Percentiles rank a stretch among this genome's conserved stretches.
phyloP scores from a whole-genome alignment of 2,888 invertebrate species.

The Calliphora vomitoria region DNA sequence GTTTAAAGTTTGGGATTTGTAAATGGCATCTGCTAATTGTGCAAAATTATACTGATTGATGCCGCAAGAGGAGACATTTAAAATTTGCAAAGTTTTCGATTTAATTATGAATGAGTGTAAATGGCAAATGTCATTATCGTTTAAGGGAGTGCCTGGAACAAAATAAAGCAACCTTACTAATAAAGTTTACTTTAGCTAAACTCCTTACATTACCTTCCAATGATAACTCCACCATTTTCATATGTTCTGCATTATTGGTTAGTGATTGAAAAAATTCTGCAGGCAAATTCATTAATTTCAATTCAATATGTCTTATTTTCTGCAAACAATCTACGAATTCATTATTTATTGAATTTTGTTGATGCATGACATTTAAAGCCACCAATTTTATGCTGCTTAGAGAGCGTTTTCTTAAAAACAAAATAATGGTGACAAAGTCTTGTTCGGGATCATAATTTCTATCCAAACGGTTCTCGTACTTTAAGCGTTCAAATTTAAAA shows the following conservation, averaged over 20 bases:
- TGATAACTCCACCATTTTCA: slow-evolving; percentile 77
- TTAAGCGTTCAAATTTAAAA: slow-evolving; percentile 78
- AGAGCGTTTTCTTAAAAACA: slow-evolving; percentile 76
- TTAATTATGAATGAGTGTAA: slow-evolving; percentile 77
- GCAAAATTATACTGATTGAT: slow-evolving; percentile 81
- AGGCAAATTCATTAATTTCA: slow-evolving; percentile 78
- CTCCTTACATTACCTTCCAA: slow-evolving; percentile 76
- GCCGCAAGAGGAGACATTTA: slow-evolving; percentile 78
- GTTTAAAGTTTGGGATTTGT: slow-evolving; percentile 78
- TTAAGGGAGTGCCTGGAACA: slow-evolving; percentile 76
- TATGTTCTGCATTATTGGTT: slow-evolving; percentile 68
- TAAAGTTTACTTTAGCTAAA: background rate
- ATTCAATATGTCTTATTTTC: slow-evolving; percentile 74
- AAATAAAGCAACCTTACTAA: background rate
- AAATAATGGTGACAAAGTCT: slow-evolving; percentile 79
- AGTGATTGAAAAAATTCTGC: slow-evolving; percentile 78
- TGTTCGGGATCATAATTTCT: slow-evolving; percentile 76
- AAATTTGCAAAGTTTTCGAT: slow-evolving; percentile 73
- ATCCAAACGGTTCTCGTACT: slow-evolving; percentile 79
- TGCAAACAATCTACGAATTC: slow-evolving; percentile 76
- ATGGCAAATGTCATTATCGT: slow-evolving; percentile 65
- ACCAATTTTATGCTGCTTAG: slow-evolving; percentile 74
- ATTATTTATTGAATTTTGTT: slow-evolving; percentile 1
- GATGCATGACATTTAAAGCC: slow-evolving; percentile 59
- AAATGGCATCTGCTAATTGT: slow-evolving; percentile 81